phyloP scores from a whole-genome alignment of 2,888 invertebrate genomes.

The Drosophila quinaria region DNA sequence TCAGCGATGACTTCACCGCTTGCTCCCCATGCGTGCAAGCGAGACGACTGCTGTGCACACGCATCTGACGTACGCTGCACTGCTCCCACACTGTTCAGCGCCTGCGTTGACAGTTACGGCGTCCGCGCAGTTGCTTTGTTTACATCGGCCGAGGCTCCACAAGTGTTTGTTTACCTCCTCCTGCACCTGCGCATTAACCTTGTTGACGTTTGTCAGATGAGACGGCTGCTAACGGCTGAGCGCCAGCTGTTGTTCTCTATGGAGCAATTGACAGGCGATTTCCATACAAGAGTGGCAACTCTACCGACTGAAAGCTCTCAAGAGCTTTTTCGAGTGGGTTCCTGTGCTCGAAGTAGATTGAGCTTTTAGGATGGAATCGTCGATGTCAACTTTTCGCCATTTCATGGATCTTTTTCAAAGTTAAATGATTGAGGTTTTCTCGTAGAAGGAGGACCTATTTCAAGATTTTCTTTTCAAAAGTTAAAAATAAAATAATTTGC shows the following conservation, averaged over 20 bases:
- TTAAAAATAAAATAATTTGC: no score
- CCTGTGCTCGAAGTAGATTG: background rate
- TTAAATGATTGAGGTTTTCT: no score
- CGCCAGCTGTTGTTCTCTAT: slow-evolving; percentile 27
- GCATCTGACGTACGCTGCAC: slow-evolving; percentile 35
- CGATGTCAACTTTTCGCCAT: no score
- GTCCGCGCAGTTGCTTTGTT: slow-evolving; percentile 75
- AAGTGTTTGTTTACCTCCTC: slow-evolving; percentile 72
- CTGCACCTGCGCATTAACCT: slow-evolving; percentile 56
- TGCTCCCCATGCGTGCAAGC: slow-evolving; percentile 23
- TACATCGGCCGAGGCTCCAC: slow-evolving; percentile 60
- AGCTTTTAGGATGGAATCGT: background rate
- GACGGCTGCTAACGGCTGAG: slow-evolving; percentile 44
- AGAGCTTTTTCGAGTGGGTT: background rate
- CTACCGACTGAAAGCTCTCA: slow-evolving; percentile 1
- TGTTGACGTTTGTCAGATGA: slow-evolving; percentile 60
- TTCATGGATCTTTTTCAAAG: no score
- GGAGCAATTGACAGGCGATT: slow-evolving; percentile 24
- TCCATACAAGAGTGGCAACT: slow-evolving; percentile 36
- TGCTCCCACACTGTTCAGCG: slow-evolving; percentile 52
- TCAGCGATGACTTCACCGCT: slow-evolving; percentile 64
- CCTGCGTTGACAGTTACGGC: slow-evolving; percentile 65
- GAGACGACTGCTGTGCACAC: slow-evolving; percentile 24
- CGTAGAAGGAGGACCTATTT: no score
- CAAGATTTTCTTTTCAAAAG: no score